Evolutionary conservation across 2,888 invertebrate genomes (phyloP), one percentile per base, ranked within the genome.

Genomic region (Sphaerophoria taeniata): DNA sequence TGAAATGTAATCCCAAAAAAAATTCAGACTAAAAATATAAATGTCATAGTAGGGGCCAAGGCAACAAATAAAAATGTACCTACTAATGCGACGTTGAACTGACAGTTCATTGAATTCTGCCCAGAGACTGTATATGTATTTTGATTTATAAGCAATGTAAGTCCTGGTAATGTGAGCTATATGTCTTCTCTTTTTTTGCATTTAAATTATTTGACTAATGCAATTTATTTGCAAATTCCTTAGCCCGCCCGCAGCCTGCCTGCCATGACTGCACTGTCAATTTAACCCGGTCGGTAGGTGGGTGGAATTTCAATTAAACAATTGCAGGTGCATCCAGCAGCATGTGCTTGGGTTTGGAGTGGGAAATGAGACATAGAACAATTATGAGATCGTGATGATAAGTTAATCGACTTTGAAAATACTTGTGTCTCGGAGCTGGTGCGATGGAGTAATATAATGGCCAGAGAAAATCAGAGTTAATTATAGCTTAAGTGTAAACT

Each of bases 221-320:
- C 56, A 82, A 73, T 67, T 61, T 73, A 56, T 47, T 36, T 67
- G 45, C 55, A 43, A 69, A 82, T 82, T 82, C 49, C 56, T 34
- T 74, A 60, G 53, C 14, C 71, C 24, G 24, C 24, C 24, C 24
- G 24, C 24, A 24, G 24, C 24, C 24, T 24, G 24, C 24, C 24
- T 24, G 24, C 24, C 24, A 24, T 24, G 24, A 24, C 24, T 24
- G 24, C 2, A 24, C 24, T 24, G 24, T 24, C 24, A 24, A 24
- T 24, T 24, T 24, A 24, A 24, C 24, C 24, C 24, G 24, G 24
- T 24, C 24, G 14, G 24, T 47, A 56, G 67, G 84, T 61, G 84
- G 84, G 55, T 60, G 75, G 80, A 84, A 80, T 80, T 71, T 61
- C 79, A 84, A 84, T 84, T 80, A 56, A 33, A 67, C 80, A 84